Percentiles rank a stretch among this genome's conserved stretches.
Conservation (phyloP, 2,888 invertebrate genomes). For the Melolontha melolontha region DNA sequence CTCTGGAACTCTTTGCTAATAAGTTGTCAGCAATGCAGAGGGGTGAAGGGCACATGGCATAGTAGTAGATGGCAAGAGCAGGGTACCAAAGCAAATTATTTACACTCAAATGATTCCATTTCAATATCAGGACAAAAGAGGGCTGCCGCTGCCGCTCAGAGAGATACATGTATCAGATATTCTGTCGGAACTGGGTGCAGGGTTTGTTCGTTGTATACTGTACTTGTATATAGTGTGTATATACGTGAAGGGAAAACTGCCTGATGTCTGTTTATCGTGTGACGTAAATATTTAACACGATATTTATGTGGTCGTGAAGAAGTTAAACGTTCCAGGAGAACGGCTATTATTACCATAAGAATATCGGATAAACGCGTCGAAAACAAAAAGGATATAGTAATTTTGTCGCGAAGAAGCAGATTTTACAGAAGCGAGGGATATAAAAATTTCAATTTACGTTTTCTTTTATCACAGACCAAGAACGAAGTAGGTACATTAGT, state of each 20-base stretch:
- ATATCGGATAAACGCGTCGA: constrained; percentile 28
- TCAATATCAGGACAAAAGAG: constrained; percentile 75
- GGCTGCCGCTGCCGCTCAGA: constrained; percentile 56
- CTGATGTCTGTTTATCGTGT: constrained; percentile 43
- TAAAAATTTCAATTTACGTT: too few species aligned
- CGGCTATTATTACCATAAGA: constrained; percentile 29
- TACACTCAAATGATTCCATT: constrained; percentile 79
- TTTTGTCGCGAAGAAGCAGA: too few species aligned
- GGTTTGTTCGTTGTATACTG: constrained; percentile 30
- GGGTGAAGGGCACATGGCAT: constrained; percentile 41
- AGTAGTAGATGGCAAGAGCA: constrained; percentile 40
- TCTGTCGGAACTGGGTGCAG: constrained; percentile 36
- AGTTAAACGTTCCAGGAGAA: constrained; percentile 40
- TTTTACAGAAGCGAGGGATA: too few species aligned
- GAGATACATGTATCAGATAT: constrained; percentile 63
- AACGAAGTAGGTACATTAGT: too few species aligned
- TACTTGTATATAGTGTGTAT: constrained; percentile 27
- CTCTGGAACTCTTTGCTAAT: constrained; percentile 55
- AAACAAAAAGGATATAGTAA: constrained; percentile 16
- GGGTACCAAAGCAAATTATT: constrained; percentile 75
- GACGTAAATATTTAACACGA: constrained; percentile 44
- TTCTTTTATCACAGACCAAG: too few species aligned
- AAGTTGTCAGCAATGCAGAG: constrained; percentile 59
- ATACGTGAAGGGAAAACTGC: constrained; percentile 33
- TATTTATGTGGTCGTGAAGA: constrained; percentile 41